Evolutionary conservation across 2,888 invertebrate species (phyloP).

Genomic region (Polia nebulosa): DNA sequence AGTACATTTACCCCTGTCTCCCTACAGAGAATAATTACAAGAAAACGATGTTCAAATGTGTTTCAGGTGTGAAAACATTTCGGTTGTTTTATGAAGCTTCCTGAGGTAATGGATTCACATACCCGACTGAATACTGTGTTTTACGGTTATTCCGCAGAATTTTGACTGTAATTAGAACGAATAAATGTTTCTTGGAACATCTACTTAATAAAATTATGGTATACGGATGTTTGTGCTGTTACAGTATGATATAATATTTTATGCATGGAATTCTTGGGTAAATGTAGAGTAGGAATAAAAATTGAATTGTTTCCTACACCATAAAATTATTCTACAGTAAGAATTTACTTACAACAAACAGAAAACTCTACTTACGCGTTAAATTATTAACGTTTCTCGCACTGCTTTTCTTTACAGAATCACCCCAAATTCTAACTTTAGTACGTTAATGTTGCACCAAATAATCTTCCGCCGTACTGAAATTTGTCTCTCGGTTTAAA

Average conservation of each 20-base stretch:
- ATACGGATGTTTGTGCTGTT: slow-evolving; percentile 15
- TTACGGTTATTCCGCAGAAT: slow-evolving; percentile 51
- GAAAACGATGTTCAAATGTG: slow-evolving; percentile 67
- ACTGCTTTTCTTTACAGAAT: slow-evolving; percentile 16
- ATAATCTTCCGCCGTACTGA: slow-evolving; percentile 62
- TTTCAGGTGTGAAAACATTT: slow-evolving; percentile 71
- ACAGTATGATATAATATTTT: slow-evolving; percentile 29
- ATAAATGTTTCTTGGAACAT: slow-evolving; percentile 46
- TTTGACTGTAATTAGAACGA: slow-evolving; percentile 58
- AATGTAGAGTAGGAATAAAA: slow-evolving; percentile 9
- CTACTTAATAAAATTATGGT: slow-evolving; percentile 44
- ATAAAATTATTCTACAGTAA: neutral
- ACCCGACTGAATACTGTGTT: slow-evolving; percentile 45
- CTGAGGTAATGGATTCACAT: slow-evolving; percentile 62
- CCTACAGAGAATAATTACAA: slow-evolving; percentile 65
- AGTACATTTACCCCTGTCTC: slow-evolving; percentile 62
- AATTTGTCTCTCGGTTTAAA: slow-evolving; percentile 73
- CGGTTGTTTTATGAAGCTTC: slow-evolving; percentile 66
- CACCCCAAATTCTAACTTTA: slow-evolving; percentile 38
- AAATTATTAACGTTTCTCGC: neutral
- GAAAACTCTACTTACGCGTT: neutral
- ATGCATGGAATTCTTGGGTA: slow-evolving; percentile 4
- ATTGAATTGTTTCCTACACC: neutral
- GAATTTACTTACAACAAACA: neutral
- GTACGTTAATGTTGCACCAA: slow-evolving; percentile 53